phyloP scores from a whole-genome alignment of 2,113 vertebrate species.

The Platysteira castanea region DNA sequence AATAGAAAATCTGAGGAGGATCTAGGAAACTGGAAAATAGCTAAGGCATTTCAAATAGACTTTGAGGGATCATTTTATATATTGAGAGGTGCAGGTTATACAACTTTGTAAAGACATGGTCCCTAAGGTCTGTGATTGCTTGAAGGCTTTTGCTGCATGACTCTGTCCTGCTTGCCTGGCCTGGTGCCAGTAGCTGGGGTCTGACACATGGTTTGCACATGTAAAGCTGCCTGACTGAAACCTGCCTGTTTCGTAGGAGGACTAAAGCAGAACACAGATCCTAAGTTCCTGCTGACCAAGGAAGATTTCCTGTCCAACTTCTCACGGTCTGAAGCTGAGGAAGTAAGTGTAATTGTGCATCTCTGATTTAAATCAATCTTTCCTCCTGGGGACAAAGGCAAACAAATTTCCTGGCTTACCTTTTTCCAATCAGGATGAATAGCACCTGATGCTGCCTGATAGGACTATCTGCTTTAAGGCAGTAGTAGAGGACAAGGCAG shows the following conservation, averaged over 20 bases:
- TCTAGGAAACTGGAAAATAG: neutral
- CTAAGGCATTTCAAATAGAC: neutral
- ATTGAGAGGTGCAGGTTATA: neutral
- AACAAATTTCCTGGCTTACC: neutral
- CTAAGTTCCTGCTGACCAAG: constrained; percentile 51
- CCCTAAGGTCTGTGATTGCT: neutral
- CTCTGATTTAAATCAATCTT: neutral
- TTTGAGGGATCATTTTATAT: neutral
- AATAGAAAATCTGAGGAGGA: neutral
- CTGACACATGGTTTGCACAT: neutral
- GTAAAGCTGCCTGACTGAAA: neutral
- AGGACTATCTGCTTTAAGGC: neutral
- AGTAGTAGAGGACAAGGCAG: neutral
- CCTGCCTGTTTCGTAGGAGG: constrained; percentile 60
- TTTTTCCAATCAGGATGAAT: neutral
- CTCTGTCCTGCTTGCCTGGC: neutral
- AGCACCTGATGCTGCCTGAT: neutral
- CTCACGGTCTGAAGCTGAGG: constrained; percentile 11
- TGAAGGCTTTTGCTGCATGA: neutral
- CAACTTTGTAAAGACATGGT: neutral
- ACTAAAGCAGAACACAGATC: constrained; percentile 52
- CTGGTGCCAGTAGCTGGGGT: neutral
- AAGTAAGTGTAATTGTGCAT: constrained; percentile 35
- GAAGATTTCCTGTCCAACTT: constrained; percentile 67
- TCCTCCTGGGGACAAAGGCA: neutral